Conservation (phyloP, 2,113 vertebrate species). For the Toxotes jaculatrix region DNA sequence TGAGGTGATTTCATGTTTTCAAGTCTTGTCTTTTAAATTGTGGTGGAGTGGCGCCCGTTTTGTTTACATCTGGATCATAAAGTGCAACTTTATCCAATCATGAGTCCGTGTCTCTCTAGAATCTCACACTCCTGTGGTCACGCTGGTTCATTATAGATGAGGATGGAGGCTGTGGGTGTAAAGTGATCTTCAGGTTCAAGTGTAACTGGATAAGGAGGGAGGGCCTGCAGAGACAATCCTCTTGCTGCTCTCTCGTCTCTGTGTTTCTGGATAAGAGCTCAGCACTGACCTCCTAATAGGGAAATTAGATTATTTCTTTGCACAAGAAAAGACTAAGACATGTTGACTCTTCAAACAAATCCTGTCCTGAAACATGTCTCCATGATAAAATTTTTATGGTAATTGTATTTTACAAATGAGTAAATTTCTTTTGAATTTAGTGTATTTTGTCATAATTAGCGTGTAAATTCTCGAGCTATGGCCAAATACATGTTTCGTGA, state of each 20-base stretch:
- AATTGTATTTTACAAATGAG: too few species aligned
- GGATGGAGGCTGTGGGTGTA: conserved; percentile 42
- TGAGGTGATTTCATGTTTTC: neutral
- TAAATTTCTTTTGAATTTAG: neutral
- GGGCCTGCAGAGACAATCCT: conserved; percentile 53
- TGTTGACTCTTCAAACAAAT: neutral
- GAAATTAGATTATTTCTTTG: conserved; percentile 31
- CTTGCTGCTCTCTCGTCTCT: conserved; percentile 51
- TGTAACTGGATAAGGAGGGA: conserved; percentile 74
- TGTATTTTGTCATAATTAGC: too few species aligned
- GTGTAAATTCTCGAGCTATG: too few species aligned
- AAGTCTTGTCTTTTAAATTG: neutral
- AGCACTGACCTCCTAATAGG: neutral
- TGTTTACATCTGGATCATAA: conserved; percentile 1
- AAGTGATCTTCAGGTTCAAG: conserved; percentile 60
- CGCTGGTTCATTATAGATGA: conserved; percentile 78
- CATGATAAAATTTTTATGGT: neutral
- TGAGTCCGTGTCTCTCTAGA: neutral
- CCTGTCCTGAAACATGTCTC: neutral
- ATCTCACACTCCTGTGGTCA: conserved; percentile 21
- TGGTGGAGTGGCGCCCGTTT: neutral
- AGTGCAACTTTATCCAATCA: neutral
- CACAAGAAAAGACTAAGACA: neutral
- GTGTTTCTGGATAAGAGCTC: conserved; percentile 27
- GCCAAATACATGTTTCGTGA: too few species aligned